Conservation (phyloP, 1,140 invertebrate genomes). For the Hetaerina americana region DNA sequence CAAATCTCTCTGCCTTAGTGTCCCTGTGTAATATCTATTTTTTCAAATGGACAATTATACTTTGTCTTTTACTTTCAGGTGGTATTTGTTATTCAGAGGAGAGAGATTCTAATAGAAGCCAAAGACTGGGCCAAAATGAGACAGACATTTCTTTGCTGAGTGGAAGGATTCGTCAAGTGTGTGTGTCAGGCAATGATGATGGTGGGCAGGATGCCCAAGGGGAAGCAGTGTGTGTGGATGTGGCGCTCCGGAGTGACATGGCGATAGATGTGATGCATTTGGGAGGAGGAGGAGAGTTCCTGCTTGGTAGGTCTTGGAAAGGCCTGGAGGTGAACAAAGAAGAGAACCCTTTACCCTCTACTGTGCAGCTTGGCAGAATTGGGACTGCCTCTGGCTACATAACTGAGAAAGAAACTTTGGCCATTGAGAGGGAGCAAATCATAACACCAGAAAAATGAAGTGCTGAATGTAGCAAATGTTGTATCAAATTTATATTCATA, state of each 20-base stretch:
- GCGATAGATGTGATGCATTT: neutral
- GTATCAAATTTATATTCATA: too few species aligned
- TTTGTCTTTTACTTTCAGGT: too few species aligned
- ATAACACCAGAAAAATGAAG: too few species aligned
- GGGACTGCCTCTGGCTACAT: neutral
- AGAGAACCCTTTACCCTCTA: neutral
- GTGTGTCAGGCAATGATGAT: conserved; percentile 13
- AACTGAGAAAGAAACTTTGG: neutral
- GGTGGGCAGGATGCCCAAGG: neutral
- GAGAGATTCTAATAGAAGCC: too few species aligned
- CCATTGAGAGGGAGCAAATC: neutral
- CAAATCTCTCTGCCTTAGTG: too few species aligned
- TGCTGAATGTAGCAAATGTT: too few species aligned
- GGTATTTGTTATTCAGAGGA: too few species aligned
- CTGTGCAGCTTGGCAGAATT: neutral
- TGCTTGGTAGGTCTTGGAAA: conserved; percentile 52
- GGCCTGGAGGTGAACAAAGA: conserved; percentile 57
- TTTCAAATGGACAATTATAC: too few species aligned
- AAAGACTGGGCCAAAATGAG: too few species aligned
- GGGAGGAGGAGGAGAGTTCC: conserved; percentile 27
- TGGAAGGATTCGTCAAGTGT: conserved; percentile 40
- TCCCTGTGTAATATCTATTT: too few species aligned
- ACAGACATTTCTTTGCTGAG: conserved; percentile 56
- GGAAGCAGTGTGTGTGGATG: too few species aligned
- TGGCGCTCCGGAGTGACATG: neutral